phyloP scores from a whole-genome alignment of 2,797 vertebrate genomes.

The Micropoecilia bifurca region DNA sequence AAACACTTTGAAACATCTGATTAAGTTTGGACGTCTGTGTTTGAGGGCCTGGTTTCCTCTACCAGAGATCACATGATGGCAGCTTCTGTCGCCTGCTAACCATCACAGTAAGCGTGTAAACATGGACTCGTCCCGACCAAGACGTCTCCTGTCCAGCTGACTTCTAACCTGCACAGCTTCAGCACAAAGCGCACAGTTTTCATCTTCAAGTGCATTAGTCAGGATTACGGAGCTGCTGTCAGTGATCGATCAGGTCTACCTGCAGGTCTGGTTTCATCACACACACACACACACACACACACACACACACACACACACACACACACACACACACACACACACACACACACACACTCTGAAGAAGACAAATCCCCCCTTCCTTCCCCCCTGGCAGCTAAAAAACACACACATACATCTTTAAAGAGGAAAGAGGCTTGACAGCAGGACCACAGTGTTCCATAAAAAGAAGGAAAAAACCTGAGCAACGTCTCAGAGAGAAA shows the following conservation, averaged over 20 bases:
- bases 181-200: neutral
- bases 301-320: slow-evolving; percentile 22
- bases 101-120: neutral
- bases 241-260: neutral
- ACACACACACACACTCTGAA: slow-evolving; percentile 11
- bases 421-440: slow-evolving; percentile 29
- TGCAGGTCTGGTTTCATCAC: neutral
- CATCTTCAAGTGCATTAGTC: neutral
- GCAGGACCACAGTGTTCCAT: neutral
- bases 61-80: neutral
- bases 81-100: neutral
- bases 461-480: neutral
- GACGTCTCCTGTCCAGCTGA: neutral
- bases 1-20: neutral
- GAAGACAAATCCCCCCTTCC: slow-evolving; percentile 49
- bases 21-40: too few relatives aligned
- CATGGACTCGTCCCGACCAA: neutral
- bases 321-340: slow-evolving; percentile 19
- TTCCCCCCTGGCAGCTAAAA: slow-evolving; percentile 46
- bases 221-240: neutral
- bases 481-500: neutral
- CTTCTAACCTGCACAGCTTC: neutral
- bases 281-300: slow-evolving; percentile 17
- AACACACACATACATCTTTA: slow-evolving; percentile 64
- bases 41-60: too few relatives aligned